A percentile compares a stretch with the other conserved stretches of the same genome.
These are phyloP conservation scores for Tonatia bakeri DNA, from an alignment of 2,113 vertebrate species.

Conservation along the genomic window DNA sequence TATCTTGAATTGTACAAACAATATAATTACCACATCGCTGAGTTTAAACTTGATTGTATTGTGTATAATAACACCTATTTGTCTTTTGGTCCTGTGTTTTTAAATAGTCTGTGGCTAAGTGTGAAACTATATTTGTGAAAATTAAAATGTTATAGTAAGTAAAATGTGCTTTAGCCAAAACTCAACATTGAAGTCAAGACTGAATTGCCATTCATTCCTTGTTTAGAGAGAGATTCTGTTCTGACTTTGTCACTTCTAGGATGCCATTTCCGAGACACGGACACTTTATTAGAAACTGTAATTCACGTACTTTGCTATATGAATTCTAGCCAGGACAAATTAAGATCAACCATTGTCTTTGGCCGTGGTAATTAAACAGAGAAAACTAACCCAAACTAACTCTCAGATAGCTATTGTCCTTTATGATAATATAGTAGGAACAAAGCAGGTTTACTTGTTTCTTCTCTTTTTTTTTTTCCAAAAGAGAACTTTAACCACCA, in stretches of 20 bases:
- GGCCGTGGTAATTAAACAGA: background rate
- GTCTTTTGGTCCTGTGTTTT: conserved; percentile 51
- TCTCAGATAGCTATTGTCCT: background rate
- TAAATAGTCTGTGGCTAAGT: conserved; percentile 51
- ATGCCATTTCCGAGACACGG: background rate
- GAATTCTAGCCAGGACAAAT: background rate
- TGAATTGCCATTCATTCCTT: background rate
- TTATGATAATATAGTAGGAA: background rate
- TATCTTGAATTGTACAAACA: background rate
- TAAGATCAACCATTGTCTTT: background rate
- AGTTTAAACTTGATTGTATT: conserved; percentile 41
- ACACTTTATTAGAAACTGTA: background rate
- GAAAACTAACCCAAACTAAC: background rate
- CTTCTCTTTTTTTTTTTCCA: background rate
- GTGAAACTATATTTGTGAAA: conserved; percentile 35
- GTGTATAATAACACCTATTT: conserved; percentile 29
- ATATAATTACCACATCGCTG: conserved; percentile 9
- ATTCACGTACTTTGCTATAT: background rate
- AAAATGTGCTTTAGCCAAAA: conserved; percentile 23
- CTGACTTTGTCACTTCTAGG: background rate
- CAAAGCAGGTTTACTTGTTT: background rate
- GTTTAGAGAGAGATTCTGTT: background rate
- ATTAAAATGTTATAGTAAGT: conserved; percentile 27
- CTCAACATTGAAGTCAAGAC: background rate
- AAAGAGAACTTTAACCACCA: background rate